Evolutionary conservation across 2,888 invertebrate species (phyloP).

Genomic region (Lochmaea capreae): DNA sequence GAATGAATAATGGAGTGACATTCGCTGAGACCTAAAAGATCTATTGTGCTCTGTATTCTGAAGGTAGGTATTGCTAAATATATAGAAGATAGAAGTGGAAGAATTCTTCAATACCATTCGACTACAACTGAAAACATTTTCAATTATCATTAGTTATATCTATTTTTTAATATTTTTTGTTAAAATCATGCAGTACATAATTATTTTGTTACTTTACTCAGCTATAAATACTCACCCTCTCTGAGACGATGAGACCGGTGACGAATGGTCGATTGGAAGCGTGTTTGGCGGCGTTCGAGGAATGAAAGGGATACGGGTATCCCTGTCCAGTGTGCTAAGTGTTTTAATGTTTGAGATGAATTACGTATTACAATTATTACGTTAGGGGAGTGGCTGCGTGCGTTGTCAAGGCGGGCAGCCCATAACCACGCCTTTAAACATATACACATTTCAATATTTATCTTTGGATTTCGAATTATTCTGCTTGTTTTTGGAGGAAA

Average conservation of each 20-base stretch:
- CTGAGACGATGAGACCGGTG: not conserved
- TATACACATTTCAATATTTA: conserved; percentile 31
- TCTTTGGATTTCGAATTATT: conserved; percentile 8
- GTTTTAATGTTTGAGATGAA: conserved; percentile 21
- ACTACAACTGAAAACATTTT: too few relatives aligned
- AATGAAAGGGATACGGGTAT: conserved; percentile 2
- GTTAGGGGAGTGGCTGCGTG: conserved; percentile 33
- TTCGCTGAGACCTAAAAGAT: too few relatives aligned
- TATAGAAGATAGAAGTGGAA: too few relatives aligned
- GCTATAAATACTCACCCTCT: not conserved
- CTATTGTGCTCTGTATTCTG: too few relatives aligned
- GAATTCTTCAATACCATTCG: too few relatives aligned
- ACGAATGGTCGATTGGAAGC: not conserved
- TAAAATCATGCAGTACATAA: too few relatives aligned
- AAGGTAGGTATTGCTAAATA: too few relatives aligned
- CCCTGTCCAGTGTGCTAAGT: conserved; percentile 18
- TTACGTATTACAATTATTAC: conserved; percentile 24
- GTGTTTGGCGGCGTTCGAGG: not conserved
- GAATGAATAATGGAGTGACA: too few relatives aligned
- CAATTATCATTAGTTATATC: not conserved
- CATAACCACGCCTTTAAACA: conserved; percentile 36
- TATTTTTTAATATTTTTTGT: too few relatives aligned
- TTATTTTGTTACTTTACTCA: not conserved
- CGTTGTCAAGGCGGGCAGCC: conserved; percentile 35
- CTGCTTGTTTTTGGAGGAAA: conserved; percentile 5